A percentile compares a stretch with the other conserved stretches of the same genome.
phyloP scores from a whole-genome alignment of 2,797 vertebrate species.

The Hoplostethus atlanticus region DNA sequence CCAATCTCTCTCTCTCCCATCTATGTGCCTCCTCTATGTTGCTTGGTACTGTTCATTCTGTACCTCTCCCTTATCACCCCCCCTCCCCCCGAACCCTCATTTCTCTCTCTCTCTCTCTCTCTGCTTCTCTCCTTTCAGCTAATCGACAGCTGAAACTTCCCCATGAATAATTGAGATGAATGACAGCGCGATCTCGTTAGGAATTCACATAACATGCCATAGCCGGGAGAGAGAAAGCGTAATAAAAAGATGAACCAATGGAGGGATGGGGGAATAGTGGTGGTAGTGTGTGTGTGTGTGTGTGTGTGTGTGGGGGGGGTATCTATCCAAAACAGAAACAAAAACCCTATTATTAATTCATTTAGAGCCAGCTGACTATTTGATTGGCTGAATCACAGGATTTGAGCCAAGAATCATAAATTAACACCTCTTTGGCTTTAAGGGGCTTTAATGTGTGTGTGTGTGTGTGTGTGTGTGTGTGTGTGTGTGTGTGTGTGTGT shows the following conservation, averaged over 20 bases:
- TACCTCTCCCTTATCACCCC: background rate
- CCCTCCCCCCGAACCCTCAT: background rate
- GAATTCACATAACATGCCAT: slow-evolving; percentile 69
- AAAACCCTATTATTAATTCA: slow-evolving; percentile 53
- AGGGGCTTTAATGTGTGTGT: background rate
- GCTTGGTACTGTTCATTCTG: slow-evolving; percentile 14
- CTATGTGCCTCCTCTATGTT: background rate
- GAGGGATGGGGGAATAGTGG: slow-evolving; percentile 9
- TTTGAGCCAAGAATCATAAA: slow-evolving; percentile 21
- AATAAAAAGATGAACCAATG: slow-evolving; percentile 60
- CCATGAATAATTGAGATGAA: slow-evolving; percentile 80
- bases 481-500: background rate
- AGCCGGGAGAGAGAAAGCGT: slow-evolving; percentile 46
- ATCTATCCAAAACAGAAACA: slow-evolving; percentile 25
- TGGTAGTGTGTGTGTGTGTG: background rate
- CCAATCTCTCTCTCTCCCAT: background rate
- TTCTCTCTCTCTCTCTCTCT: background rate
- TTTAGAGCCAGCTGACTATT: slow-evolving; percentile 45
- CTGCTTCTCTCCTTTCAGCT: slow-evolving; percentile 26
- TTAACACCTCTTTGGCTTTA: no score
- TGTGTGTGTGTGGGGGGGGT: background rate
- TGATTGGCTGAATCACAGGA: slow-evolving; percentile 32
- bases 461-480: background rate
- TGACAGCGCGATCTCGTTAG: slow-evolving; percentile 66
- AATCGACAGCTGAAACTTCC: slow-evolving; percentile 68